Conservation (phyloP, 30 jellyfish, hydroid and myxozoan species). For the Calvadosia cruxmelitensis region DNA sequence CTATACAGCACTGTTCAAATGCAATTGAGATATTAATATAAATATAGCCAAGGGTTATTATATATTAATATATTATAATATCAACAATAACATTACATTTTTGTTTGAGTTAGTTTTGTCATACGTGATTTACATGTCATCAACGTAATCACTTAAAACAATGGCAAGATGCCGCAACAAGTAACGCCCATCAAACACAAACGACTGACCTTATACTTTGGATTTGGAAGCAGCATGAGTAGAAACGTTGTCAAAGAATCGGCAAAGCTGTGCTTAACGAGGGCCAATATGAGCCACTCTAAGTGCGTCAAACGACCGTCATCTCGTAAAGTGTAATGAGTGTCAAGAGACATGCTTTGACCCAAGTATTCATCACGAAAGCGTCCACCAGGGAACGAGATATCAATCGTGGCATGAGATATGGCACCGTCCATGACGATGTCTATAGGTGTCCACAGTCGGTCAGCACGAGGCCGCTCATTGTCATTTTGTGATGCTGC, state of each 20-base stretch:
- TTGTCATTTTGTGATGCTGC: not conserved
- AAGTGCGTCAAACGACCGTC: constrained; percentile 12
- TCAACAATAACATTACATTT: no score
- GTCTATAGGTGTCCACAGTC: not conserved
- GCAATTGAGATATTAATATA: no score
- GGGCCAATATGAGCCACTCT: constrained; percentile 44
- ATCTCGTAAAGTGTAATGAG: not conserved
- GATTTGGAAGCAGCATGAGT: constrained; percentile 55
- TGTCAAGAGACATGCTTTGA: not conserved
- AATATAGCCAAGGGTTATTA: no score
- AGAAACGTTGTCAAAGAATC: constrained; percentile 51
- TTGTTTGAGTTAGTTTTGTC: no score
- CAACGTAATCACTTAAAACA: no score
- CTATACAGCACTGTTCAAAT: no score
- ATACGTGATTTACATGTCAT: no score
- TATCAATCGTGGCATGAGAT: not conserved
- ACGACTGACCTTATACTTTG: constrained; percentile 43
- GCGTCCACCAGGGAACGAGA: not conserved
- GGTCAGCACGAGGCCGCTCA: not conserved
- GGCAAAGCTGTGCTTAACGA: constrained; percentile 59
- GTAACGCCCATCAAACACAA: no score
- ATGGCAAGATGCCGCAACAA: no score
- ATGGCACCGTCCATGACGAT: not conserved
- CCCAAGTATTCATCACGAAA: not conserved
- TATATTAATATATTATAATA: no score